Conservation (phyloP, 2,797 vertebrate genomes). For the Muscicapa comitata region DNA sequence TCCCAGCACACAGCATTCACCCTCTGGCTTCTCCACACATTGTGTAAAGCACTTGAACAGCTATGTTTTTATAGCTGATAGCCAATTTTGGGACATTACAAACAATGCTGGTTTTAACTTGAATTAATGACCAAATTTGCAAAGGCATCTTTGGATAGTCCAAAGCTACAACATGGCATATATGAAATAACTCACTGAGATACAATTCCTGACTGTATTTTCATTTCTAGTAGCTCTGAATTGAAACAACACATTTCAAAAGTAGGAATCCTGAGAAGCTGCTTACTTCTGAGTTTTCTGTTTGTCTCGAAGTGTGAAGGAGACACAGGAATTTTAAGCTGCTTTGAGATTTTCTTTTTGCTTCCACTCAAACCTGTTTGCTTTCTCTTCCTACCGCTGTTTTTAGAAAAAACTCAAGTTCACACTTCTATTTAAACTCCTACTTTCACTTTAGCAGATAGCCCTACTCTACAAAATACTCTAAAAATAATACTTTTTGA, state of each 20-base stretch:
- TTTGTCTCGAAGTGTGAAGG: not conserved
- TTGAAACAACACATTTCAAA: not conserved
- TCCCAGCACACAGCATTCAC: accelerated
- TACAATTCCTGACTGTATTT: not conserved
- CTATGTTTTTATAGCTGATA: accelerated
- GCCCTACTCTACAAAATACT: not conserved
- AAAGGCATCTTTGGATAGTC: not conserved
- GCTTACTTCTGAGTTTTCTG: not conserved
- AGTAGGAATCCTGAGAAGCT: not conserved
- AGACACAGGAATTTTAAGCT: not conserved
- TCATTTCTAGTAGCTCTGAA: not conserved
- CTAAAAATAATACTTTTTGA: not conserved
- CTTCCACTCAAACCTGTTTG: not conserved
- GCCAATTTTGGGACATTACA: not conserved
- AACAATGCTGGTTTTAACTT: not conserved
- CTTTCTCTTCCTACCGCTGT: not conserved
- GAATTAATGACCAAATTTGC: not conserved
- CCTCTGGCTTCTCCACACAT: accelerated
- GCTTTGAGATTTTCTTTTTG: not conserved
- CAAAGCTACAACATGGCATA: not conserved
- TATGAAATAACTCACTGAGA: not conserved
- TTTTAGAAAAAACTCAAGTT: not conserved
- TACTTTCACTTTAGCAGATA: not conserved
- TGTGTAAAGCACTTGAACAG: not conserved
- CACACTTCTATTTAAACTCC: not conserved